These are phyloP conservation scores for Plecotus auritus DNA, from an alignment of 2,113 vertebrate genomes.

Conservation along the genomic window DNA sequence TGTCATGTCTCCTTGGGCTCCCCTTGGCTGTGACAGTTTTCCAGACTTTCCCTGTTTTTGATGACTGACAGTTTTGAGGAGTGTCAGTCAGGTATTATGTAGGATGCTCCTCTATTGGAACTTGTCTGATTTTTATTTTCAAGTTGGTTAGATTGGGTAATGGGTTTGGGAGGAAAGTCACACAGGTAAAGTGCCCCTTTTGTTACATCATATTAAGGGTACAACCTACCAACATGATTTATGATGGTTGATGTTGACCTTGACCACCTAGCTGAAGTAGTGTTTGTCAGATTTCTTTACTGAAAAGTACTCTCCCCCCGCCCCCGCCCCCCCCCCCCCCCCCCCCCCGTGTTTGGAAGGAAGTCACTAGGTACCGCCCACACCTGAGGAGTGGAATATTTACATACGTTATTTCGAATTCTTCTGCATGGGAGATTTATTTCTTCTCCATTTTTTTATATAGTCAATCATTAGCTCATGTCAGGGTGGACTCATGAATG, in stretches of 20 bases:
- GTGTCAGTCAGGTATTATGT: not conserved
- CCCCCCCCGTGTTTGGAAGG: not conserved
- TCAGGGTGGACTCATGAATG: not conserved
- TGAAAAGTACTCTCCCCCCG: not conserved
- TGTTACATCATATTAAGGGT: not conserved
- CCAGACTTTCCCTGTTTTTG: not conserved
- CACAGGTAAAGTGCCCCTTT: not conserved
- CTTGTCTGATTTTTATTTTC: not conserved
- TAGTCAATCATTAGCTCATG: not conserved
- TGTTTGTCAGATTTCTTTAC: not conserved
- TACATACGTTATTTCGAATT: not conserved
- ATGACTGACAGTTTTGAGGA: not conserved
- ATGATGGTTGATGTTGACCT: not conserved
- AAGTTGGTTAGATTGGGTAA: not conserved
- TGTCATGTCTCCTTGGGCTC: not conserved
- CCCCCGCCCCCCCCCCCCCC: fast-evolving
- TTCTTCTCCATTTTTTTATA: not conserved
- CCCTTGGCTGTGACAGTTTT: not conserved
- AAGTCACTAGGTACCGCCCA: not conserved
- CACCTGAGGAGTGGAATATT: not conserved
- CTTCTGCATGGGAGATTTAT: not conserved
- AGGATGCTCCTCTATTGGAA: not conserved
- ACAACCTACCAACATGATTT: not conserved
- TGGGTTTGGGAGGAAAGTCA: not conserved
- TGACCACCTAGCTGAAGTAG: not conserved